phyloP scores from a whole-genome alignment of 2,888 invertebrate species.

The Mythimna loreyi region DNA sequence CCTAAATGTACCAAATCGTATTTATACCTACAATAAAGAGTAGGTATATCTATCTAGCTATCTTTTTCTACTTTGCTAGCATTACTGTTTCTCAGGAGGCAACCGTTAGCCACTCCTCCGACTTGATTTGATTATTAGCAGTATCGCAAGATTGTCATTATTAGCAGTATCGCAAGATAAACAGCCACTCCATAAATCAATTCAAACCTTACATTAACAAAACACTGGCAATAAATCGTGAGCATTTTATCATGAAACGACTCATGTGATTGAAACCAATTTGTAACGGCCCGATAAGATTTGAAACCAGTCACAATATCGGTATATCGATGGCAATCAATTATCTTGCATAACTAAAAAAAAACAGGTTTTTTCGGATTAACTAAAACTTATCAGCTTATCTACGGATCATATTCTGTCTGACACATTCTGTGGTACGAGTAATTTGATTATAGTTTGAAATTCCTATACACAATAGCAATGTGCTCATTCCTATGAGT shows the following conservation, averaged over 20 bases:
- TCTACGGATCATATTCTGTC: neutral
- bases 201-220: conserved; percentile 12
- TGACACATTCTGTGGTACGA: neutral
- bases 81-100: too few relatives aligned
- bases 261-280: conserved; percentile 54
- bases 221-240: neutral
- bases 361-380: neutral
- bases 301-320: conserved; percentile 6
- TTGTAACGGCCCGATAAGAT: conserved; percentile 31
- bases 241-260: conserved; percentile 27
- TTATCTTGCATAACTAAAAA: conserved; percentile 10
- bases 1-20: too few relatives aligned
- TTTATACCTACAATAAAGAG: too few relatives aligned
- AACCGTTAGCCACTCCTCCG: too few relatives aligned
- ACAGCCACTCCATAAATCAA: conserved; percentile 32
- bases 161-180: conserved; percentile 19
- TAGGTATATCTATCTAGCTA: too few relatives aligned
- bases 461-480: too few relatives aligned
- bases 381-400: conserved; percentile 13
- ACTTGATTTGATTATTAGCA: too few relatives aligned
- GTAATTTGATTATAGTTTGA: conserved; percentile 15
- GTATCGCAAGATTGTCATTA: too few relatives aligned
- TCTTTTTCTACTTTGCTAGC: too few relatives aligned
- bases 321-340: conserved; percentile 11
- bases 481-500: too few relatives aligned